Evolutionary conservation across 2,888 invertebrate genomes (phyloP), one percentile per base, ranked within the genome.

Genomic region (Catocala nupta): DNA sequence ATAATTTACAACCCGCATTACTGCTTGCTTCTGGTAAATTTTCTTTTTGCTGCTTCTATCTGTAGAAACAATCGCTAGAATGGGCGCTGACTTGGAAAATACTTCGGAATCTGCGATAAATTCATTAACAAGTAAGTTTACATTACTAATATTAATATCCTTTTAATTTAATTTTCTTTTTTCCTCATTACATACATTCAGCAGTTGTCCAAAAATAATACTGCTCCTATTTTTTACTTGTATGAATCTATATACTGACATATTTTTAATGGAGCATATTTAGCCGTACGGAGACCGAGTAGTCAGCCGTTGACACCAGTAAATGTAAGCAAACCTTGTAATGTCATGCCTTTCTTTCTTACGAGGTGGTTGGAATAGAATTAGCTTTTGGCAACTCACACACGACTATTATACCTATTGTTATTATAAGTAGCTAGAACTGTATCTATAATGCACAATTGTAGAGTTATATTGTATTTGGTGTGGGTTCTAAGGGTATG

Each of bases 41-140:
- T 48, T 59, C 52, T 49, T 44, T 65, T 61, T 63, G 43, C 55
- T 42, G 47, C 58, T 65, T 70, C 13, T 71, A 65, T 70, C 73
- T 73, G 44, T 92, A 93, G 93, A 93, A 81, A 91, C 92, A 68
- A 60, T 93, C 65, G 85, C 91, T 43, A 88, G 90, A 13, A 90
- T 92, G 59, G 87, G 85, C 68, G 93, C 93, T 75, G 92, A 89
- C 71, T 90, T 94, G 63, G 94, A 91, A 83, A 94, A 91, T 68
- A 89, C 92, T 9, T 93, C 95, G 1, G 93, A 93, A 68, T 83
- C 91, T 13, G 94, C 94, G n/a, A 85, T 87, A 54, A 90, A 88
- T 70, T 81, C 91, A 63, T 87, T 93, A 25, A 93, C 90, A 90
- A 92, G 93, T 92, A 81, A 84, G 83, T 47, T 2, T 45, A 45